Evolutionary conservation across 1,140 invertebrate species (phyloP).

Genomic region (Bombus vancouverensis): DNA sequence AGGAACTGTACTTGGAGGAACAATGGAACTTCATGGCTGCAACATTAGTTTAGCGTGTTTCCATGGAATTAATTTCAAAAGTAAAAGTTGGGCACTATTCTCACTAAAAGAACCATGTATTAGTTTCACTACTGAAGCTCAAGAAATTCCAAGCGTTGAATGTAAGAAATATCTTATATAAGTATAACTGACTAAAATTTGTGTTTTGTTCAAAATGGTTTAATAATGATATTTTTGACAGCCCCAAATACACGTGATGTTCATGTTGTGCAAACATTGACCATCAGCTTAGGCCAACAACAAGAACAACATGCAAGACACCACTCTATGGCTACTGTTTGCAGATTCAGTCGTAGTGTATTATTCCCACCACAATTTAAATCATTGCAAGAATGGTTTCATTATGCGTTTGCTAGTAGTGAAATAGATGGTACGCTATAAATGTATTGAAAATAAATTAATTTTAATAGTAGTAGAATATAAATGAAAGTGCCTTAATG

Average conservation of each 20-base stretch:
- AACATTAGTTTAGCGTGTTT: constrained; percentile 98
- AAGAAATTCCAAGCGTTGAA: constrained; percentile 89
- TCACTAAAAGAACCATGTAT: constrained; percentile 97
- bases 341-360: constrained; percentile 93
- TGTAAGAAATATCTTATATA: constrained; percentile 79
- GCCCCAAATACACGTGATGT: constrained; percentile 83
- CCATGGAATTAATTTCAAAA: constrained; percentile 98
- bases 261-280: constrained; percentile 93
- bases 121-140: constrained; percentile 96
- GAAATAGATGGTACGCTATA: constrained; percentile 92
- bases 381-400: constrained; percentile 97
- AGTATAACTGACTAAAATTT: background rate
- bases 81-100: constrained; percentile 98
- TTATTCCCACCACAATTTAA: constrained; percentile 98
- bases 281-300: constrained; percentile 91
- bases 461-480: background rate
- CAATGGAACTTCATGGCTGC: constrained; percentile 94
- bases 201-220: background rate
- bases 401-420: constrained; percentile 96
- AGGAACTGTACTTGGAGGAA: constrained; percentile 95
- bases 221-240: constrained; percentile 45
- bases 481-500: background rate
- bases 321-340: constrained; percentile 95
- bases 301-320: constrained; percentile 87
- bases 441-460: background rate